phyloP scores from a whole-genome alignment of 2,888 invertebrate species.

The Chloromyia formosa region DNA sequence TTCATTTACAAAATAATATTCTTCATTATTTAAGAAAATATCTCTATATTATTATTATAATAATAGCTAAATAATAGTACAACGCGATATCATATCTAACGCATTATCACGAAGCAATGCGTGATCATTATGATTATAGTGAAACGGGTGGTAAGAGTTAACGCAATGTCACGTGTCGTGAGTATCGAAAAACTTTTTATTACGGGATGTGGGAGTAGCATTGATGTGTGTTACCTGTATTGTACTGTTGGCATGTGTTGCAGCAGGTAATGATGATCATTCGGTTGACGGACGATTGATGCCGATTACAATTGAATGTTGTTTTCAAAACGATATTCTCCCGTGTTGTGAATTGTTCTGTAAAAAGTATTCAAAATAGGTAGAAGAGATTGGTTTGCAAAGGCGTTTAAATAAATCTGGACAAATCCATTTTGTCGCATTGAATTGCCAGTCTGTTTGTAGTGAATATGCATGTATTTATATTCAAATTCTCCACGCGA shows the following conservation, averaged over 20 bases:
- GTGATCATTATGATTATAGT: not conserved
- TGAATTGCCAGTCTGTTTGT: not conserved
- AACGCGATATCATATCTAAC: not conserved
- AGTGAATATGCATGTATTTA: not conserved
- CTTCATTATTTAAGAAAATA: not conserved
- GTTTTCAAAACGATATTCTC: not conserved
- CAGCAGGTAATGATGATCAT: no score
- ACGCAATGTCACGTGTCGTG: not conserved
- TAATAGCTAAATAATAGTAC: not conserved
- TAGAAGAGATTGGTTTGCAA: not conserved
- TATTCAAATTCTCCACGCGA: not conserved
- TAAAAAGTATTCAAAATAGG: not conserved
- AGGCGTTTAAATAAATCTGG: not conserved
- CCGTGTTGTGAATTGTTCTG: not conserved
- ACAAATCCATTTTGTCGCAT: not conserved
- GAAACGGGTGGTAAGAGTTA: not conserved
- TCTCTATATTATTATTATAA: slow-evolving; percentile 1
- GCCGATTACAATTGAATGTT: no score
- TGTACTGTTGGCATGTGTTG: no score
- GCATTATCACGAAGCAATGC: not conserved
- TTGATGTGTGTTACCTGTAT: not conserved
- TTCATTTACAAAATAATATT: not conserved
- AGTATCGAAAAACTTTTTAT: not conserved
- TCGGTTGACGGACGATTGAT: no score
- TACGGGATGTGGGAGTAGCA: not conserved